Evolutionary conservation across 2,888 invertebrate genomes (phyloP).

Genomic region (Pandemis heparana): DNA sequence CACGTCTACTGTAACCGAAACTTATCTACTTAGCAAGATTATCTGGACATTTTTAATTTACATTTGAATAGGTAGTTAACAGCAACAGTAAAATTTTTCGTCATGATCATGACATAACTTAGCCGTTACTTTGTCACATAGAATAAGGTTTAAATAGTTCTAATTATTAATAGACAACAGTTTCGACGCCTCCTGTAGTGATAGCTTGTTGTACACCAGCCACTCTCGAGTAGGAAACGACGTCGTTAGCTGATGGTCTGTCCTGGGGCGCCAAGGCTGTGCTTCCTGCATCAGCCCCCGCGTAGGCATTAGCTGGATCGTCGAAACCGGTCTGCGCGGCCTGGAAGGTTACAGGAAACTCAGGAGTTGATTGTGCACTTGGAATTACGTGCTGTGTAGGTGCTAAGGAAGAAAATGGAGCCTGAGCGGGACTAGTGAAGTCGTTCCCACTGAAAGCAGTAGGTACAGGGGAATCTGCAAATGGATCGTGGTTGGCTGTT

Average conservation of each 20-base stretch:
- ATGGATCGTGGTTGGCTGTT: slow-evolving; percentile 59
- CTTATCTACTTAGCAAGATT: neutral
- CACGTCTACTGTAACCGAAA: neutral
- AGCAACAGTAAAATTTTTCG: neutral
- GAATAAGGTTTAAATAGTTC: slow-evolving; percentile 9
- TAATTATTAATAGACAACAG: slow-evolving; percentile 63
- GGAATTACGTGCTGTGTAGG: slow-evolving; percentile 55
- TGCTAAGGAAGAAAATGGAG: slow-evolving; percentile 58
- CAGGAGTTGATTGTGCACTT: slow-evolving; percentile 56
- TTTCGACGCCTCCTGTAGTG: slow-evolving; percentile 71
- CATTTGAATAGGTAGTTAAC: neutral
- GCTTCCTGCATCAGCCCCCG: slow-evolving; percentile 58
- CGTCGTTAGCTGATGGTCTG: slow-evolving; percentile 54
- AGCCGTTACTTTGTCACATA: neutral
- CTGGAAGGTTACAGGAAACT: slow-evolving; percentile 59
- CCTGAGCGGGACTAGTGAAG: slow-evolving; percentile 59
- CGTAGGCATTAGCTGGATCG: slow-evolving; percentile 58
- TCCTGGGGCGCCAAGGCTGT: slow-evolving; percentile 56
- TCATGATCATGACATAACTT: neutral
- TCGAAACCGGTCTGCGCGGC: slow-evolving; percentile 58
- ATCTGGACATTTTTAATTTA: neutral
- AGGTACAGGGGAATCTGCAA: slow-evolving; percentile 60
- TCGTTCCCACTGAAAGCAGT: slow-evolving; percentile 60
- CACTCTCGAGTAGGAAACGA: slow-evolving; percentile 70
- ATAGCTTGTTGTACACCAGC: slow-evolving; percentile 73